A percentile compares a stretch with the other conserved stretches of the same genome.
Conservation (phyloP, 2,888 invertebrate species). For the Plagiodera versicolora region DNA sequence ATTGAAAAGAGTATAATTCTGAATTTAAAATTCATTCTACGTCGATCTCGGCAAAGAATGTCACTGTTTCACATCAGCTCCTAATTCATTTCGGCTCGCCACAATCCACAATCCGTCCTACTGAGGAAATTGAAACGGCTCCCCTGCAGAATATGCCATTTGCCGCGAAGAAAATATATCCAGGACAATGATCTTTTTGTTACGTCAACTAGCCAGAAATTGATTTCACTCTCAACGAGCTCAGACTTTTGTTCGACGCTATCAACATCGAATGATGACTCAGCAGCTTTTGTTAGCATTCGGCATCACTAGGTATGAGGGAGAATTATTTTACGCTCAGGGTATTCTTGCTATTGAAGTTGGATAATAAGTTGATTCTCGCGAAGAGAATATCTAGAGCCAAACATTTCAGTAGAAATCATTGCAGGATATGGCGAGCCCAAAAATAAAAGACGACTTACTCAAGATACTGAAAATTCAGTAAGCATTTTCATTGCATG, state of each 20-base stretch:
- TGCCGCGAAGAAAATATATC: slow-evolving; percentile 23
- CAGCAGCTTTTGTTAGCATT: not conserved
- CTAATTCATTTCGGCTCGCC: too few species aligned
- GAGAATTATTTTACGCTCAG: not conserved
- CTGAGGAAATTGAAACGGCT: not conserved
- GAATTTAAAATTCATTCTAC: too few species aligned
- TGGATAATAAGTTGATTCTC: not conserved
- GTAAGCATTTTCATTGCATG: too few species aligned
- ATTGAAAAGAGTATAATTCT: too few species aligned
- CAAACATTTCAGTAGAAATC: too few species aligned
- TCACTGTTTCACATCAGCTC: too few species aligned
- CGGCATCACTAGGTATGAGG: not conserved
- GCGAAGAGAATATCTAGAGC: not conserved
- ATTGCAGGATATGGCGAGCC: too few species aligned
- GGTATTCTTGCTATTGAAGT: not conserved
- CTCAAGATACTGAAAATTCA: too few species aligned
- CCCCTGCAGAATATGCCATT: slow-evolving; percentile 12
- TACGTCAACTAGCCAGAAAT: slow-evolving; percentile 27
- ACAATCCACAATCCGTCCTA: too few species aligned
- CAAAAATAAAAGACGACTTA: too few species aligned
- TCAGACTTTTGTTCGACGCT: slow-evolving; percentile 10
- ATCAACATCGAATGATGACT: not conserved
- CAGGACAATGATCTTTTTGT: slow-evolving; percentile 24
- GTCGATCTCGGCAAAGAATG: too few species aligned
- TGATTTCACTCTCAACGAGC: slow-evolving; percentile 20